Conservation (phyloP, 2,797 vertebrate genomes). For the Atherinosoma microstoma region DNA sequence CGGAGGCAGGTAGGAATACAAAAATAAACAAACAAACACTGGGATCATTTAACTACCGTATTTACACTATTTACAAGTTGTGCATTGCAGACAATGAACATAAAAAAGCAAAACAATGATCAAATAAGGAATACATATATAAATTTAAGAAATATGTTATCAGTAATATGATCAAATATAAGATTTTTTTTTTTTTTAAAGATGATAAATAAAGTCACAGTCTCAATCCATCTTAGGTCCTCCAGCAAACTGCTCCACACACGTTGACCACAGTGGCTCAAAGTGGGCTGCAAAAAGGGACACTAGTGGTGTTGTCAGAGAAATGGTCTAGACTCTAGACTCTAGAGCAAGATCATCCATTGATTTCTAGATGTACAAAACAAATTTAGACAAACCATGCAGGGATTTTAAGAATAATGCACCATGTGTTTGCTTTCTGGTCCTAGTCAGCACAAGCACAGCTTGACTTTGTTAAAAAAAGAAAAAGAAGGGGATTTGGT, state of each 20-base stretch:
- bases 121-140: background rate
- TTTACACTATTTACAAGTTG: background rate
- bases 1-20: conserved; percentile 36
- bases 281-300: background rate
- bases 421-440: background rate
- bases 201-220: background rate
- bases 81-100: background rate
- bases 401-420: background rate
- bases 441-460: background rate
- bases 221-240: background rate
- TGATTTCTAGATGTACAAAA: background rate
- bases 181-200: too few relatives aligned
- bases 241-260: background rate
- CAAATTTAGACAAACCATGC: background rate
- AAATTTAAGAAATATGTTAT: too few relatives aligned
- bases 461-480: background rate
- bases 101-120: background rate
- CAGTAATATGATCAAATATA: background rate
- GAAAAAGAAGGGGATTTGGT: background rate
- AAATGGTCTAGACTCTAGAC: background rate
- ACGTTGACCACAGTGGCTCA: background rate
- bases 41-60: background rate
- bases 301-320: background rate
- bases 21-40: conserved; percentile 34
- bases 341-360: too few relatives aligned